Evolutionary conservation across 2,113 vertebrate genomes (phyloP).

Genomic region (Alligator mississippiensis): DNA sequence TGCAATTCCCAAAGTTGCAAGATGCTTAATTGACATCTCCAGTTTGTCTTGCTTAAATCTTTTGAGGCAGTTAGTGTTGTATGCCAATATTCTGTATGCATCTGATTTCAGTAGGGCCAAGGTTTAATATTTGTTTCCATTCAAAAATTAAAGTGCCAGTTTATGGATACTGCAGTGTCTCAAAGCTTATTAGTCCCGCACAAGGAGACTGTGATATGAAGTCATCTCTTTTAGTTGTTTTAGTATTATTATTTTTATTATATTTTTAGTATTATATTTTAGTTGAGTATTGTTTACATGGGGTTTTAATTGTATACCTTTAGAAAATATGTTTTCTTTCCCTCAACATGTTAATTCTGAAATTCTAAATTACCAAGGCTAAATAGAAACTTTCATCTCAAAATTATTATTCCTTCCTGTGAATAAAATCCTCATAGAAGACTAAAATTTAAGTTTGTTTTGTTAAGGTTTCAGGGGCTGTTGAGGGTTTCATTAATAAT

Average conservation of each 20-base stretch:
- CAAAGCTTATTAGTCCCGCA: not conserved
- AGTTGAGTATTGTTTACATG: not conserved
- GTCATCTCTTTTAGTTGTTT: not conserved
- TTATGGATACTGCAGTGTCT: not conserved
- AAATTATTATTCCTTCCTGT: no score
- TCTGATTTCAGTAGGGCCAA: conserved; percentile 52
- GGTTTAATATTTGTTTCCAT: conserved; percentile 12
- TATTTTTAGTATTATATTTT: not conserved
- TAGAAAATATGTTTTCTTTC: not conserved
- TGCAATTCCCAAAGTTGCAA: not conserved
- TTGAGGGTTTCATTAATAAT: conserved; percentile 5
- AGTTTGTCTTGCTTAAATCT: not conserved
- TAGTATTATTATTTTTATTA: not conserved
- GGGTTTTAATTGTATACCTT: not conserved
- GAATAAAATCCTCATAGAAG: not conserved
- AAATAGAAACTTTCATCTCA: not conserved
- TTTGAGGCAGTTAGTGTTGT: not conserved
- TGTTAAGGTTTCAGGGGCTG: not conserved
- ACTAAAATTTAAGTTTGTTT: not conserved
- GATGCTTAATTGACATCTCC: not conserved
- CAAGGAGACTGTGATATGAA: not conserved
- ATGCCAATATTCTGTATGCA: conserved; percentile 55
- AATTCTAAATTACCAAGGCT: not conserved
- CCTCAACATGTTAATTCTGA: not conserved
- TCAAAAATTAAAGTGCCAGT: not conserved